phyloP scores from a whole-genome alignment of 2,888 invertebrate genomes.

The Criorhina ranunculi region DNA sequence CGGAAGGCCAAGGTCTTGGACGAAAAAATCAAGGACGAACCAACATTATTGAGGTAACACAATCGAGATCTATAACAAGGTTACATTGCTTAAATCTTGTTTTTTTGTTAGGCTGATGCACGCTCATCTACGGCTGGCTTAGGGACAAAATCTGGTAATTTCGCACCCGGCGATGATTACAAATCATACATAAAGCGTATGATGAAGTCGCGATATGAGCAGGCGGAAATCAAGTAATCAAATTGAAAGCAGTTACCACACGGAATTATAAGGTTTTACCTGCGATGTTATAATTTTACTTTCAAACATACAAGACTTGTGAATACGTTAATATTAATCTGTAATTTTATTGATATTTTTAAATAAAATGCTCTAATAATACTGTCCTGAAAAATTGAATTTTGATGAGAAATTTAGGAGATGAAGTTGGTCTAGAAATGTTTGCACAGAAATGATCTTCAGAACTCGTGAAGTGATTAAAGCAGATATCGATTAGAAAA shows the following conservation, averaged over 20 bases:
- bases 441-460: too few relatives aligned
- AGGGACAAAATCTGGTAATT: conserved; percentile 88
- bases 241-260: not conserved
- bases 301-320: conserved; percentile 53
- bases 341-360: conserved; percentile 62
- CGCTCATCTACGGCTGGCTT: conserved; percentile 92
- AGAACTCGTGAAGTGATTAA: too few relatives aligned
- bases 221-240: conserved; percentile 80
- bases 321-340: conserved; percentile 59
- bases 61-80: not conserved
- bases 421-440: too few relatives aligned
- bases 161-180: conserved; percentile 83
- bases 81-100: not conserved
- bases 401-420: not conserved
- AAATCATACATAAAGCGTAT: conserved; percentile 84
- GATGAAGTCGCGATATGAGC: conserved; percentile 85
- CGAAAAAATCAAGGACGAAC: conserved; percentile 96
- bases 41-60: conserved; percentile 93
- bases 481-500: too few relatives aligned
- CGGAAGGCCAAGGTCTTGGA: conserved; percentile 97
- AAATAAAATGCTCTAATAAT: conserved; percentile 64
- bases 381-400: not conserved
- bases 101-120: conserved; percentile 80
- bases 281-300: conserved; percentile 13
- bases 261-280: not conserved